Percentiles rank a stretch among this genome's conserved stretches.
Conservation (phyloP, 2,888 invertebrate genomes). For the Tachina fera region DNA sequence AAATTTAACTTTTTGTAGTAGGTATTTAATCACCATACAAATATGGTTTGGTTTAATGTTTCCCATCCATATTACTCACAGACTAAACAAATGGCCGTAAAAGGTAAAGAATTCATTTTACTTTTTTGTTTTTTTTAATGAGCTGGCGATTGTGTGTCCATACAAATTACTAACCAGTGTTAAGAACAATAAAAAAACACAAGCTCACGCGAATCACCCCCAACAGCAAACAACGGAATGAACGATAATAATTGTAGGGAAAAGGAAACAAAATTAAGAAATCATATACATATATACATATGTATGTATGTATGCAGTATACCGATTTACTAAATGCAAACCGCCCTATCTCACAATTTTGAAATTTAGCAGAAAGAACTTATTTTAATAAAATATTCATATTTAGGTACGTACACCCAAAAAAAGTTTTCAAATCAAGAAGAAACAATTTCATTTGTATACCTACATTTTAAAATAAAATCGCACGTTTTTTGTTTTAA, state of each 20-base stretch:
- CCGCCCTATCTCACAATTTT: no score
- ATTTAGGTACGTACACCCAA: no score
- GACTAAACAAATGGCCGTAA: constrained; percentile 62
- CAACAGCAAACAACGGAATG: constrained; percentile 22
- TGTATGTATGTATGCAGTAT: no score
- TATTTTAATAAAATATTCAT: no score
- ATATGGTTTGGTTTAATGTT: constrained; percentile 47
- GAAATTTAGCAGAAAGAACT: no score
- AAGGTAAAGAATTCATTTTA: constrained; percentile 61
- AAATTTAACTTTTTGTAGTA: constrained; percentile 53
- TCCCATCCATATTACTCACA: constrained; percentile 40
- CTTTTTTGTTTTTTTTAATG: constrained; percentile 30
- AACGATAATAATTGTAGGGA: background rate
- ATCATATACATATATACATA: background rate
- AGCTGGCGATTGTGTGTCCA: constrained; percentile 40
- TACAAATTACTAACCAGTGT: constrained; percentile 7
- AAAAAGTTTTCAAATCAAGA: no score
- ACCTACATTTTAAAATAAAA: no score
- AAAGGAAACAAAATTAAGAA: constrained; percentile 1
- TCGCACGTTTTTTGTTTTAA: no score
- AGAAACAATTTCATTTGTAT: no score
- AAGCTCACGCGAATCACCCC: constrained; percentile 32
- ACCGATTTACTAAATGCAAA: no score
- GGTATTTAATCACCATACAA: constrained; percentile 38
- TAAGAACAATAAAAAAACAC: constrained; percentile 3